phyloP scores from a whole-genome alignment of 2,888 invertebrate genomes.

The Euproctis similis region DNA sequence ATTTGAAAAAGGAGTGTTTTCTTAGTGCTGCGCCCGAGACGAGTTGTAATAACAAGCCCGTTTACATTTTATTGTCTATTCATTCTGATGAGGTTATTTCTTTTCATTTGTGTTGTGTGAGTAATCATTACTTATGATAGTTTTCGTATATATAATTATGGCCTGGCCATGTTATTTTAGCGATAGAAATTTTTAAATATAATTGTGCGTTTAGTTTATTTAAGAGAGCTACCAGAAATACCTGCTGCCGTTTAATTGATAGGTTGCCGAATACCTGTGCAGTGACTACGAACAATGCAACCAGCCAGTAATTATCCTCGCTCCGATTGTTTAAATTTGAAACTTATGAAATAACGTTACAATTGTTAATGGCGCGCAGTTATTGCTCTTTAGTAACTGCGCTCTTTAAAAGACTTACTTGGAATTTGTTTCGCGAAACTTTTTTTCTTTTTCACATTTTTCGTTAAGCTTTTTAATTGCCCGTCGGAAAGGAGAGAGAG shows the following conservation, averaged over 20 bases:
- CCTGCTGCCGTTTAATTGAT: slow-evolving; percentile 50
- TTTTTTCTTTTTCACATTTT: no score
- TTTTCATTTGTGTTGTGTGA: slow-evolving; percentile 52
- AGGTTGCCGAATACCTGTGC: slow-evolving; percentile 66
- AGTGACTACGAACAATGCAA: slow-evolving; percentile 65
- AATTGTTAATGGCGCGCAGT: slow-evolving; percentile 40
- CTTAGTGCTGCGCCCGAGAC: slow-evolving; percentile 47
- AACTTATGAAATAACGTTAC: slow-evolving; percentile 63
- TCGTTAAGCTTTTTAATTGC: slow-evolving; percentile 62
- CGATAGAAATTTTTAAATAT: slow-evolving; percentile 39
- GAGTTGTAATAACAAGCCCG: slow-evolving; percentile 55
- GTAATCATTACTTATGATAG: slow-evolving; percentile 53
- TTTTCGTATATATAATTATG: slow-evolving; percentile 23
- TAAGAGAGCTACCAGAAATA: slow-evolving; percentile 57
- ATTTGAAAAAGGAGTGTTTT: slow-evolving; percentile 69
- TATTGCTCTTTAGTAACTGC: slow-evolving; percentile 22
- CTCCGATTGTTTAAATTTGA: slow-evolving; percentile 70
- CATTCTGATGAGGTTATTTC: slow-evolving; percentile 66
- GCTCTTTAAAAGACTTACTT: slow-evolving; percentile 43
- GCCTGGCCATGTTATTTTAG: slow-evolving; percentile 63
- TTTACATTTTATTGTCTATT: slow-evolving; percentile 63
- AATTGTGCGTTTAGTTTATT: slow-evolving; percentile 46
- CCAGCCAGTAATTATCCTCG: slow-evolving; percentile 57
- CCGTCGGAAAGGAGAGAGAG: slow-evolving; percentile 54
- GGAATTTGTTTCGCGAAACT: slow-evolving; percentile 55